Base-by-base conservation (phyloP, 2,888 invertebrate genomes). In the Lepidocyrtoides sp. region DNA sequence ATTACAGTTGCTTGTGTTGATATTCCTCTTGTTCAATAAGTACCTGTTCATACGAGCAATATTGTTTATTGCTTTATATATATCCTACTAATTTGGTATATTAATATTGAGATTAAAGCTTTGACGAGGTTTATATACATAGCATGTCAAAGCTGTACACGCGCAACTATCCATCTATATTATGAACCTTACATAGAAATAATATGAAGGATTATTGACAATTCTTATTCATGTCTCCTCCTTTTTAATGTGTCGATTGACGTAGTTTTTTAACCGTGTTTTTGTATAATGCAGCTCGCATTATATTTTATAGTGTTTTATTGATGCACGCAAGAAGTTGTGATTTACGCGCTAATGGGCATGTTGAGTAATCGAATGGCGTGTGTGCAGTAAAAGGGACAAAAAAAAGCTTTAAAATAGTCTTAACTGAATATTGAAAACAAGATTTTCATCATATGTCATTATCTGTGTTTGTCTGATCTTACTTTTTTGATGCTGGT, bases 21-120 rank as follows among this genome's bases (percentile, higher is more conserved):
- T 63, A 41, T 72, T 72, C 41, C 8, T 41, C 63, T 26, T 48
- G 48, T 75, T 48, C 23, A 44, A 48, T 44, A 14, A 29, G 66
- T 32, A 66, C 29, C 29, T 66, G 66, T 66, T 66, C 4, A 8
- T n/a, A 66, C 29, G 29, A 75, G 75, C 75, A 75, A 75, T 75
- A 69, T 75, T 75, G n/a, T 75, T 75, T 75, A 75, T 75, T 75
- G 75, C 75, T 44, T 75, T 26, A n/a, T n/a, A n/a, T 36, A 36
- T 36, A 44, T 48, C 48, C 20, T 75, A 20, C 44, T 44, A n/a
- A n/a, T n/a, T 44, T 20, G 26, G 26, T 41, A 23, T 41, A 69
- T 41, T 4, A n/a, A 14, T 75, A 29, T 48, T 48, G 75, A 75
- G 75, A 75, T 75, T 75, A 75, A 36, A 69, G 2, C 17, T 8